Base-by-base conservation (phyloP, 2,888 invertebrate species). In the Melolontha melolontha region DNA sequence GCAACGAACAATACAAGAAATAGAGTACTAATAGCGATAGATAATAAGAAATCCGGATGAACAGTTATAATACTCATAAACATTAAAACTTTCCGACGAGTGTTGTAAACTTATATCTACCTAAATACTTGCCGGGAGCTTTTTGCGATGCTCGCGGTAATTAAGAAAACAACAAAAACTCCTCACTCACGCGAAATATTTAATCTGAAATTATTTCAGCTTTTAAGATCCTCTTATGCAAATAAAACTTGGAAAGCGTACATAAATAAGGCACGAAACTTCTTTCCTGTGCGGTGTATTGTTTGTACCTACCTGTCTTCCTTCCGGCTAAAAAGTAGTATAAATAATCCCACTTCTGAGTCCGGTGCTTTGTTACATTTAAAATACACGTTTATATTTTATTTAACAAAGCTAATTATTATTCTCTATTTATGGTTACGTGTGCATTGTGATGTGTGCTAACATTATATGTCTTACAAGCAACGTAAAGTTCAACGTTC, bases 301-400 rank as follows among this genome's bases (percentile, higher is more conserved):
- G 74, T 73, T 71, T 69, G 72, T 75, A 74, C 74, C 72, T 59
- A 59, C 59, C 59, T 76, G 75, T 71, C 68, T 75, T 76, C 75
- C 77, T 76, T 76, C 75, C 74, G 75, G 76, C 72, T 71, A 73
- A 72, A 59, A 76, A 74, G 69, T 73, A 75, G 75, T 74, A 76
- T 77, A 76, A 76, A 77, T 77, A 77, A 77, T 76, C 75, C 75
- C 73, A 74, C 75, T 72, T 73, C 73, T 70, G 73, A 34, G 73
- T 44, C 73, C 73, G 73, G 71, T 68, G 72, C 75, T 72, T 74
- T 75, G 77, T 77, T 76, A 70, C 70, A 72, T 75, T 74, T 73
- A 72, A 75, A 75, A 75, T 74, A 75, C 72, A 72, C 75, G 71
- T 71, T 67, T 71, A 73, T 77, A 74, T 74, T 75, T 77, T 75